phyloP scores from a whole-genome alignment of 2,797 vertebrate genomes.

The Scyliorhinus canicula region DNA sequence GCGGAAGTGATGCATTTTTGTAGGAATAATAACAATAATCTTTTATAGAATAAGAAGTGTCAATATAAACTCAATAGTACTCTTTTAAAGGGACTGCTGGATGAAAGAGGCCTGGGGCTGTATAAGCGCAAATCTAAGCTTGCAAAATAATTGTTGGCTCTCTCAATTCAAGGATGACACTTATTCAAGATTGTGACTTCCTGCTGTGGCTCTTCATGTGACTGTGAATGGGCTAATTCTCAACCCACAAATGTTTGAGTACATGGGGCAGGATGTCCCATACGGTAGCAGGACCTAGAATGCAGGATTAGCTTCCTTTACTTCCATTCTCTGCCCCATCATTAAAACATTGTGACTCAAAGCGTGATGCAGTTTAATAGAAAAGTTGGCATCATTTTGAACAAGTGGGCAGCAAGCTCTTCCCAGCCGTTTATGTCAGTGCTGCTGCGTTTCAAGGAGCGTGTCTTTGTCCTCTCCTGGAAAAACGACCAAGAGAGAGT shows the following conservation, averaged over 20 bases:
- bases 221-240: neutral
- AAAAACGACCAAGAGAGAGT: too few relatives aligned
- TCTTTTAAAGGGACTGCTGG: neutral
- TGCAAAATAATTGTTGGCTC: neutral
- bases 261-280: neutral
- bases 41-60: too few relatives aligned
- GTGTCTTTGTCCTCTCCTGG: neutral
- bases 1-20: neutral
- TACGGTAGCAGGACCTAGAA: neutral
- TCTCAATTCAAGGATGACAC: too few relatives aligned
- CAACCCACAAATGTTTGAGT: neutral
- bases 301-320: neutral
- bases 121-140: neutral
- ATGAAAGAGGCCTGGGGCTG: neutral
- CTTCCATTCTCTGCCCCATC: neutral
- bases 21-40: neutral
- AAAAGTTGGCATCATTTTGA: neutral
- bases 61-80: neutral
- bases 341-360: neutral
- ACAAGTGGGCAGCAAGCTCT: neutral
- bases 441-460: neutral
- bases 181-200: too few relatives aligned
- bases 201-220: too few relatives aligned
- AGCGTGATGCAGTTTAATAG: neutral
- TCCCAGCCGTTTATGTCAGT: too few relatives aligned